phyloP scores from a whole-genome alignment of 2,888 invertebrate genomes.

The Eledona agricola region DNA sequence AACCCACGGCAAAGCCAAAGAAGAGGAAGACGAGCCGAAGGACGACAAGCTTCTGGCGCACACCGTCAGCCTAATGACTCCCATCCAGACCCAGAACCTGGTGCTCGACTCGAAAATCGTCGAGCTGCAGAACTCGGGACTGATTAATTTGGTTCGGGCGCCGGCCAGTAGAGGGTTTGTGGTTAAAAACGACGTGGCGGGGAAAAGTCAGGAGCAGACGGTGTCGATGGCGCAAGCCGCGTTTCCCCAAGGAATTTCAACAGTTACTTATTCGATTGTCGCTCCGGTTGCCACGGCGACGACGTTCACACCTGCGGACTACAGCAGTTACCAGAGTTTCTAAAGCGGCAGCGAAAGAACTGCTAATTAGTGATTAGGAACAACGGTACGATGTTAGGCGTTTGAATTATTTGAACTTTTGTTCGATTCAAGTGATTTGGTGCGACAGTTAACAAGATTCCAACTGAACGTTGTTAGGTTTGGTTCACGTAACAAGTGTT shows the following conservation, averaged over 20 bases:
- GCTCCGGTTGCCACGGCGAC: slow-evolving; percentile 22
- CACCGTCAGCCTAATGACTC: slow-evolving; percentile 52
- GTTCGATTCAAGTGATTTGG: too few species aligned
- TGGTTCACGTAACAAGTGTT: too few species aligned
- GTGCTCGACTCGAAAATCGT: slow-evolving; percentile 54
- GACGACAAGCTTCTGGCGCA: slow-evolving; percentile 38
- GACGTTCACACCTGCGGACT: slow-evolving; percentile 36
- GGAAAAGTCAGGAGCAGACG: slow-evolving; percentile 22
- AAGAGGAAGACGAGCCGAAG: slow-evolving; percentile 38
- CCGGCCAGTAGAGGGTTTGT: slow-evolving; percentile 4
- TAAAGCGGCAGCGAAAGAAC: slow-evolving; percentile 7
- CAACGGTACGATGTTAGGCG: slow-evolving; percentile 8
- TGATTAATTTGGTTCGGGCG: slow-evolving; percentile 43
- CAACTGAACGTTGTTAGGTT: too few species aligned
- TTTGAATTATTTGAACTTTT: not conserved
- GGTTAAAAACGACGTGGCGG: slow-evolving; percentile 37
- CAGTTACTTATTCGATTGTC: slow-evolving; percentile 31
- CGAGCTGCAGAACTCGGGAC: slow-evolving; percentile 49
- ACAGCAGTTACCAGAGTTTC: slow-evolving; percentile 44
- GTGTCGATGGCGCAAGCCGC: slow-evolving; percentile 1
- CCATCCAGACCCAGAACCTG: slow-evolving; percentile 48
- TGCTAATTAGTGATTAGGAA: slow-evolving; percentile 1
- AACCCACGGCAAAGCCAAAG: slow-evolving; percentile 53
- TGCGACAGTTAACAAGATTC: too few species aligned
- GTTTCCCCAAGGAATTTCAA: slow-evolving; percentile 12